Percentiles rank a stretch among this genome's conserved stretches.
These are phyloP conservation scores for Patiria pectinifera DNA, from an alignment of 53 echinoderm and acorn worm genomes.

Conservation along the genomic window DNA sequence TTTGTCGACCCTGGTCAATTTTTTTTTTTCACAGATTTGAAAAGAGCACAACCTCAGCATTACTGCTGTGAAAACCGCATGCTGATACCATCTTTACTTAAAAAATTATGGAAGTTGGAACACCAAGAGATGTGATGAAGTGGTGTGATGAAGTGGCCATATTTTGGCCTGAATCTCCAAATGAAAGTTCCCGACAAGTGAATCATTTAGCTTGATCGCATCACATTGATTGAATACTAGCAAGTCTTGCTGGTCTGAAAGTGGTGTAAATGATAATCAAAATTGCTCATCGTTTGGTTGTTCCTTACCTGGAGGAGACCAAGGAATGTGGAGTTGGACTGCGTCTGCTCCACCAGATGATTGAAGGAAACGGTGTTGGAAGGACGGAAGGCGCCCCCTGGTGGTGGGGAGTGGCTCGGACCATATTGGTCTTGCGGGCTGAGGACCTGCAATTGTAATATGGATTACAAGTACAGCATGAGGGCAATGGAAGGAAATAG, in stretches of 20 bases:
- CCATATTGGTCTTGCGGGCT: neutral
- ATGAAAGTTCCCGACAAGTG: too few species aligned
- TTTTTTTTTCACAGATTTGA: too few species aligned
- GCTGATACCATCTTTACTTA: too few species aligned
- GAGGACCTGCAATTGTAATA: neutral
- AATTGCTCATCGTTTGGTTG: neutral
- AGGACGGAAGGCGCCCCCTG: neutral
- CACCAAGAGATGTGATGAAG: too few species aligned
- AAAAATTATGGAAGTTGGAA: too few species aligned
- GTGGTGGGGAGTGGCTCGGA: neutral
- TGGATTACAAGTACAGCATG: neutral
- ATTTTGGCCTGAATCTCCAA: too few species aligned
- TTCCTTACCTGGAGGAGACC: constrained; percentile 33
- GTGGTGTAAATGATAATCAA: neutral
- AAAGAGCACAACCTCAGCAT: too few species aligned
- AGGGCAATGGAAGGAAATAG: neutral
- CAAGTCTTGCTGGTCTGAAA: neutral
- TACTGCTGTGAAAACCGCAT: too few species aligned
- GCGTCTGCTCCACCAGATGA: constrained; percentile 14
- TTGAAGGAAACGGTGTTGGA: neutral
- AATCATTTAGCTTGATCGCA: too few species aligned
- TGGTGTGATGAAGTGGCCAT: too few species aligned
- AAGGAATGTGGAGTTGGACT: constrained; percentile 42
- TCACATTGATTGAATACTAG: too few species aligned
- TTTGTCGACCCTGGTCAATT: too few species aligned